Conservation (phyloP, 2,113 vertebrate genomes). For the Capra hircus region DNA sequence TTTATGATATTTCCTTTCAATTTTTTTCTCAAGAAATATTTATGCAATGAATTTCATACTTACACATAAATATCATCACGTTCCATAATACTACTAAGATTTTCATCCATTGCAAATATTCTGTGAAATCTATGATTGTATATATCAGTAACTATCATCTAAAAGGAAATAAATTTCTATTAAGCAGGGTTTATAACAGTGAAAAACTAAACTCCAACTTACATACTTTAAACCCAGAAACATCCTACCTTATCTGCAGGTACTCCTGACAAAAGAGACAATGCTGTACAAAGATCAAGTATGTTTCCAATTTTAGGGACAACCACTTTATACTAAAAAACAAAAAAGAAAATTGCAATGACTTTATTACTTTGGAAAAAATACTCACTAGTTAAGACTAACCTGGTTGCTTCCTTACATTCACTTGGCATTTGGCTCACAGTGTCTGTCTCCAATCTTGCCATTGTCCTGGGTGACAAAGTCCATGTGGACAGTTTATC, state of each 20-base stretch:
- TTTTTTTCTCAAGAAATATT: conserved; percentile 9
- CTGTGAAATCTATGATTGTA: conserved; percentile 99
- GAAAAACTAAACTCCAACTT: conserved; percentile 14
- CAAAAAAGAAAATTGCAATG: conserved; percentile 32
- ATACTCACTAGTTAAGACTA: neutral
- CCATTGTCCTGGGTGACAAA: neutral
- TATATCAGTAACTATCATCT: conserved; percentile 98
- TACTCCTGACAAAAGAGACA: conserved; percentile 89
- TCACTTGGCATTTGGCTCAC: neutral
- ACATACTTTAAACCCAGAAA: conserved; percentile 14
- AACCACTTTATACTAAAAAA: conserved; percentile 94
- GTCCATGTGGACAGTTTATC: neutral
- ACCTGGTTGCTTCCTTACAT: neutral
- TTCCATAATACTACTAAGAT: conserved; percentile 99
- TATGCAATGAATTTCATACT: conserved; percentile 76
- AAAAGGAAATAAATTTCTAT: conserved; percentile 73
- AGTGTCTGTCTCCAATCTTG: neutral
- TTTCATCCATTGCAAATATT: conserved; percentile 97
- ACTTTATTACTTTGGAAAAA: conserved; percentile 36
- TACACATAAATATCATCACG: conserved; percentile 98
- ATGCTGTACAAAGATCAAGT: conserved; percentile 93
- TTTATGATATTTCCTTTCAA: neutral
- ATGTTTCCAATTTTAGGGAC: conserved; percentile 99
- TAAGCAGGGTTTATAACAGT: conserved; percentile 55
- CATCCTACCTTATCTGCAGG: conserved; percentile 93